Base-by-base conservation (phyloP, 1,140 invertebrate species). In the Sycophila sp. region DNA sequence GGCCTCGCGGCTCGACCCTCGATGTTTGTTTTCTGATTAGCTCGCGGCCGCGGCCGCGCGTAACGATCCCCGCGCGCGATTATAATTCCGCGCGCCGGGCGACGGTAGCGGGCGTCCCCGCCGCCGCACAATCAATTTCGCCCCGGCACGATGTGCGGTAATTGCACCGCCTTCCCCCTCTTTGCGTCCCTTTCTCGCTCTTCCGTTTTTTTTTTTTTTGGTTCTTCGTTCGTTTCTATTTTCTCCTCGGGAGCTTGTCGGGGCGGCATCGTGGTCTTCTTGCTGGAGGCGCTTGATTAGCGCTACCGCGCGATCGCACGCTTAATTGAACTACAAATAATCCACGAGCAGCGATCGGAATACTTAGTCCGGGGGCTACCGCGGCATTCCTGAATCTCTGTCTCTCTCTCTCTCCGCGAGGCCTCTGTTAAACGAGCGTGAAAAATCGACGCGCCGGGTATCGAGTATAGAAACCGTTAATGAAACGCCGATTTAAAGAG, bases 21-120 rank as follows among this genome's bases (percentile, higher is more conserved):
- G 80, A 80, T 81, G 77, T 83, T 84, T 83, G 80, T 83, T 82
- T 80, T 84, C 76, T 81, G 81, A 84, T 84, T 83, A 82, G 82
- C 76, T 77, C 72, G 45, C 68, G 45, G 26, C 13, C 8, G 8
- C 17, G 30, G 4, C 17, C 55, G 74, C 71, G 55, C 71, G 66
- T 69, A 64, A 69, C 65, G 59, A 76, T 67, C 53, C 47, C 75
- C 75, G 73, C 59, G 72, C 70, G 75, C 53, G 53, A 56, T 56
- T 56, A 56, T 36, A 34, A 59, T 38, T 36, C 22, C 56, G 28
- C 17, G 32, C 19, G 24, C 49, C 56, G 56, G 24, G 11, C 24
- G 10, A 28, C 47, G 22, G 26, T 19, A 8, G 0, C 47, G 6
- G 22, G 2, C 47, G 11, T 51, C 24, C 19, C 0, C 3, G 47